A percentile compares a stretch with the other conserved stretches of the same genome.
Conservation (phyloP, 2,113 vertebrate genomes). For the Sphyrna mokarran region DNA sequence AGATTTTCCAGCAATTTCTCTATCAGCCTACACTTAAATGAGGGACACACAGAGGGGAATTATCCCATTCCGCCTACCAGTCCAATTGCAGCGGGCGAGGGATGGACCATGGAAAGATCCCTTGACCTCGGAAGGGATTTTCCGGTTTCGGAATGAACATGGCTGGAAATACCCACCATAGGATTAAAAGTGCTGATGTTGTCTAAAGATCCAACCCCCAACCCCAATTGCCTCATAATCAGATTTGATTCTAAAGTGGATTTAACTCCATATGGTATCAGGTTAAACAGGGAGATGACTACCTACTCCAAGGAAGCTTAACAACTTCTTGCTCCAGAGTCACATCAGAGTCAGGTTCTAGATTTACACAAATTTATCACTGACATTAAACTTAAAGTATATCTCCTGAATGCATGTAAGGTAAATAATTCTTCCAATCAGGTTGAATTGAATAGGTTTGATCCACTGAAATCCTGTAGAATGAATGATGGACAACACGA, state of each 20-base stretch:
- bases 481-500: no score
- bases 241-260: background rate
- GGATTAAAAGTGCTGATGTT: background rate
- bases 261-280: background rate
- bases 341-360: background rate
- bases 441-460: background rate
- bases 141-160: no score
- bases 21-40: no score
- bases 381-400: background rate
- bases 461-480: background rate
- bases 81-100: no score
- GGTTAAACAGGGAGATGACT: background rate
- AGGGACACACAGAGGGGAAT: no score
- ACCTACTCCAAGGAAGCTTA: background rate
- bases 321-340: background rate
- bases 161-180: no score
- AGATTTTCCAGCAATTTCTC: no score
- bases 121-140: no score
- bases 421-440: background rate
- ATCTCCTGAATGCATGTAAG: background rate
- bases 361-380: background rate
- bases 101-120: no score
- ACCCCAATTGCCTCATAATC: background rate
- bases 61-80: no score
- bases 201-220: background rate